Percentiles rank a stretch among this genome's conserved stretches.
phyloP scores from a whole-genome alignment of 1,140 invertebrate genomes.

The Druon quercuslanigerum region DNA sequence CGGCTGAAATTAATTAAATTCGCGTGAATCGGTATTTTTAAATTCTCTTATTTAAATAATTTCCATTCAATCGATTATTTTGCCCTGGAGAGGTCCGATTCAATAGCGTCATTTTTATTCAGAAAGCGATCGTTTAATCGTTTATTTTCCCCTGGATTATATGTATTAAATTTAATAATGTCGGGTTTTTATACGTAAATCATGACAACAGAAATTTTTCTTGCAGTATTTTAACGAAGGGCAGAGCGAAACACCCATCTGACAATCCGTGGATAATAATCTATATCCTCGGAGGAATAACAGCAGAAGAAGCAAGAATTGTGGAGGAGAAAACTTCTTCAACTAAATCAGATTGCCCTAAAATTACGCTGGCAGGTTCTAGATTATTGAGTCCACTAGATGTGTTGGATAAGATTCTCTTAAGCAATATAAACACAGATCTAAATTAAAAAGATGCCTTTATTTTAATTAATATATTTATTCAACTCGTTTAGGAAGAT shows the following conservation, averaged over 20 bases:
- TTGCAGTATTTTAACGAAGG: slow-evolving; percentile 67
- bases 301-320: slow-evolving; percentile 75
- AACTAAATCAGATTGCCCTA: slow-evolving; percentile 45
- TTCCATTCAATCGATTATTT: too few species aligned
- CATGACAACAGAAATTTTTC: slow-evolving; percentile 32
- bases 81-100: too few species aligned
- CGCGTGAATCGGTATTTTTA: too few species aligned
- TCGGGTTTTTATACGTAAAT: too few species aligned
- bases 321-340: slow-evolving; percentile 56
- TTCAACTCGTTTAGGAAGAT: too few species aligned
- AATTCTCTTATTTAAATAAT: too few species aligned
- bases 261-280: slow-evolving; percentile 78
- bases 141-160: too few species aligned
- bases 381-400: slow-evolving; percentile 67
- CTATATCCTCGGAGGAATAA: slow-evolving; percentile 79
- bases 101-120: too few species aligned
- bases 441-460: slow-evolving; percentile 34
- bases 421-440: slow-evolving; percentile 55
- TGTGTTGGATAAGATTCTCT: slow-evolving; percentile 64
- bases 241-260: slow-evolving; percentile 72
- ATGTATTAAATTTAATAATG: too few species aligned
- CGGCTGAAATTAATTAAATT: too few species aligned
- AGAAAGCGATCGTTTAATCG: too few species aligned
- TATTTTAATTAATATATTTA: too few species aligned
- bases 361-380: slow-evolving; percentile 68